phyloP scores from a whole-genome alignment of 1,140 invertebrate genomes.

The Tetramorium alpestre region DNA sequence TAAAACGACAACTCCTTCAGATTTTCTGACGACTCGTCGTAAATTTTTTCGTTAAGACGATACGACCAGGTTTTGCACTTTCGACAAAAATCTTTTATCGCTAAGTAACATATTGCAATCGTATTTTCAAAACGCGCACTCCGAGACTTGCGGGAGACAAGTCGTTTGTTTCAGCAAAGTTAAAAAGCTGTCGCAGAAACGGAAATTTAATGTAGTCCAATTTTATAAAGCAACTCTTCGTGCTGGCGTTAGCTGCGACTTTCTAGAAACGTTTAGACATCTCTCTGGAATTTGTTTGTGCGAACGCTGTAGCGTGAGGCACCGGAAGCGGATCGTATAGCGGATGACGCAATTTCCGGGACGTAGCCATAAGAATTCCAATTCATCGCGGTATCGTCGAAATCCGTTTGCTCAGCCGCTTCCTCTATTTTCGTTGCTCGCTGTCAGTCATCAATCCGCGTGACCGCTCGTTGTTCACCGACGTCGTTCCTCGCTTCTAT shows the following conservation, averaged over 20 bases:
- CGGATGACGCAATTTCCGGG: slow-evolving; percentile 79
- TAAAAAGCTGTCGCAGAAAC: background rate
- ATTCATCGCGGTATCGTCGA: slow-evolving; percentile 56
- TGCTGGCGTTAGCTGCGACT: background rate
- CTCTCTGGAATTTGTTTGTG: slow-evolving; percentile 48
- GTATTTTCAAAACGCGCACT: background rate
- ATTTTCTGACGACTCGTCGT: background rate
- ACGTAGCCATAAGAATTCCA: slow-evolving; percentile 68
- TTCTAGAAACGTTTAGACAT: slow-evolving; percentile 33
- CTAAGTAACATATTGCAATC: background rate
- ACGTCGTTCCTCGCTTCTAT: background rate
- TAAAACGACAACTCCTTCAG: background rate
- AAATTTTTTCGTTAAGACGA: background rate
- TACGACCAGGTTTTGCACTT: background rate
- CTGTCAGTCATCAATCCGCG: slow-evolving; percentile 28
- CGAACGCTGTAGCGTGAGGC: slow-evolving; percentile 24
- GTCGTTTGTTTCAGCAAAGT: background rate
- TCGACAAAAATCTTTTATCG: background rate
- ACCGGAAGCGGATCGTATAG: slow-evolving; percentile 74
- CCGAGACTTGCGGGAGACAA: background rate
- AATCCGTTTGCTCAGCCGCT: slow-evolving; percentile 67
- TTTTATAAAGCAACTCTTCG: background rate
- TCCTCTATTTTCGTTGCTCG: slow-evolving; percentile 36
- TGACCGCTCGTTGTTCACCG: background rate
- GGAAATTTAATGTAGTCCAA: background rate